Evolutionary conservation across 1,140 invertebrate species (phyloP), one percentile per base, ranked within the genome.

Genomic region (Bombus confusus): DNA sequence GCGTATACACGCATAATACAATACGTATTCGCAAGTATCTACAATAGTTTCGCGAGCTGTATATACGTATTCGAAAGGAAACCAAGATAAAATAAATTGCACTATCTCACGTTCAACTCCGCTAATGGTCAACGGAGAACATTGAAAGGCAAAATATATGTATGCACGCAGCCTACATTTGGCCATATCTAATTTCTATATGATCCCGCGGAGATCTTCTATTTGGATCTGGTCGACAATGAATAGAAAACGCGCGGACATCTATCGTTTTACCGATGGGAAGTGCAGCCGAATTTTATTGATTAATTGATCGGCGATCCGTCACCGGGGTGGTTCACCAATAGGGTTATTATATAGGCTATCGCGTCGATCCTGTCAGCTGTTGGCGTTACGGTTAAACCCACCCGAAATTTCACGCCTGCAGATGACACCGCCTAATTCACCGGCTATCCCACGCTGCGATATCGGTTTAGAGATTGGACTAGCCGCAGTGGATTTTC

Each of bases 351-450:
- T 85, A 85, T 73, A 73, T 80, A 89, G 87, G 80, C 71, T 87
- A 89, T 90, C 87, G 81, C 75, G 85, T 83, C 78, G 76, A 74
- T 83, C 86, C 89, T 87, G 89, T 90, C 89, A 91, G 90, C 90
- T 90, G 89, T 90, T 86, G 86, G 71, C 83, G 66, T 83, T 86
- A 89, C 83, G 86, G 83, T 82, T 76, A 69, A 85, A 83, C 86
- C 80, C 79, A 76, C 57, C 83, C 84, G 83, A 91, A 91, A 90
- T 87, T 91, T 91, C 87, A 91, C 87, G 89, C 80, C 81, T 85
- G 89, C 90, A 91, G 90, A 91, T 91, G 90, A 85, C 90, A 90
- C 84, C 89, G 85, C 80, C 87, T 87, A 84, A 88, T 86, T 85
- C 81, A 84, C 83, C 83, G 79, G 39, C 73, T 57, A 80, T 69